Conservation (phyloP, 2,113 vertebrate genomes). For the Amphilophus citrinellus region DNA sequence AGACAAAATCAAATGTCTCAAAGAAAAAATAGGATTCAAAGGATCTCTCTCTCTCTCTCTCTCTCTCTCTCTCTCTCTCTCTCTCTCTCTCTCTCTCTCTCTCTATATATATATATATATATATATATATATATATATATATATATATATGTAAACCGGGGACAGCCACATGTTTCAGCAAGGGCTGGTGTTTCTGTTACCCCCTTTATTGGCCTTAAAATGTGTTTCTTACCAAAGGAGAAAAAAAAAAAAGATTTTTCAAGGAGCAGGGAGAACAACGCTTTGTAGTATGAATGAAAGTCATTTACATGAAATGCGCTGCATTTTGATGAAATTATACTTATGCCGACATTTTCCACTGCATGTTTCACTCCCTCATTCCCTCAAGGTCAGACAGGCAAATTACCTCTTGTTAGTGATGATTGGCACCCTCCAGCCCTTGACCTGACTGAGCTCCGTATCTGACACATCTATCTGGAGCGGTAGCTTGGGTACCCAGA, state of each 20-base stretch:
- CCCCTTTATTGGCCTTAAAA: not conserved
- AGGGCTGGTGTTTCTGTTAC: not conserved
- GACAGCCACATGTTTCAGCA: not conserved
- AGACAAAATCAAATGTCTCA: not conserved
- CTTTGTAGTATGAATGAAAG: not conserved
- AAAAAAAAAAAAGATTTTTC: not conserved
- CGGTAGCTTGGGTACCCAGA: conserved; percentile 93
- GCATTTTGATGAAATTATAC: conserved; percentile 2
- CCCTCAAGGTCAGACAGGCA: not conserved
- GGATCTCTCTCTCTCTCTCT: no score
- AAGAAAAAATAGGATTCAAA: not conserved
- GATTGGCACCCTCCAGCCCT: conserved; percentile 96
- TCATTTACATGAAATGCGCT: not conserved
- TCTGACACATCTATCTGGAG: conserved; percentile 97
- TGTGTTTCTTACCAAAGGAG: not conserved
- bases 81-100: no score
- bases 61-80: no score
- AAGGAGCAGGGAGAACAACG: not conserved
- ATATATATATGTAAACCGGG: not conserved
- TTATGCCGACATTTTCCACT: not conserved
- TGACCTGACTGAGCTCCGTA: conserved; percentile 95
- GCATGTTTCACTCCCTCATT: not conserved
- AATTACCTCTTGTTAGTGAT: conserved; percentile 88
- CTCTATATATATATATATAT: no score
- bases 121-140: no score